Base-by-base conservation (phyloP, 2,113 vertebrate species). In the Anas platyrhynchos region DNA sequence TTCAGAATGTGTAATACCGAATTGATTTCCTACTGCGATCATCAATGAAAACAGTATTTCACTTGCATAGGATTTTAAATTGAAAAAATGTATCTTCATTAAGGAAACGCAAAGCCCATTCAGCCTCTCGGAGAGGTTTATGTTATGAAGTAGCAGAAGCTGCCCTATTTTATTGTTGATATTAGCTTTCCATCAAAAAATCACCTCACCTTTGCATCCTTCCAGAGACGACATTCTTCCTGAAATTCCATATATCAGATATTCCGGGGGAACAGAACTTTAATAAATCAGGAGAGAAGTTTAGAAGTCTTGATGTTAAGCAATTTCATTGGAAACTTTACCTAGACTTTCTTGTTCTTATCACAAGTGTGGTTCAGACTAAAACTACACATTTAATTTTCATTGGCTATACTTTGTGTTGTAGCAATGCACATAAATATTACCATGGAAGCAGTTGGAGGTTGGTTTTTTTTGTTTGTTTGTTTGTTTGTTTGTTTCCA, bases 21-120 rank as follows among this genome's bases (percentile, higher is more conserved):
- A 93, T 68, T 90, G 87, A 94, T 96, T 91, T 88, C 65, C 61
- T 56, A 26, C 62, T 91, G 68, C 0, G 0, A 59, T 77, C 81
- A 65, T 68, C 65, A 75, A 27, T 91, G 72, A 94, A 93, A 86
- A 52, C 52, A 75, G 31, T 81, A 86, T 83, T 93, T 93, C 88
- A 88, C 80, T 94, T 52, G 38, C 58, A 84, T 2, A 52, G 76
- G 59, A 72, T 72, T 95, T 96, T 83, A 88, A 93, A 96, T 81
- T 90, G 92, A 76, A 91, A 89, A 88, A 81, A 78, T 91, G 7
- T 81, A 75, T 92, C 90, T 86, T 78, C 76, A 71, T 93, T 83
- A 86, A 43, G 43, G 67, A 95, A 91, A 81, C 50, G 43, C 11
- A 27, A 87, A 89, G 46, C 54, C 68, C 77, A 11, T 63, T 65